Base-by-base conservation (phyloP, 2,888 invertebrate species). In the Hermaeophaga mercurialis region DNA sequence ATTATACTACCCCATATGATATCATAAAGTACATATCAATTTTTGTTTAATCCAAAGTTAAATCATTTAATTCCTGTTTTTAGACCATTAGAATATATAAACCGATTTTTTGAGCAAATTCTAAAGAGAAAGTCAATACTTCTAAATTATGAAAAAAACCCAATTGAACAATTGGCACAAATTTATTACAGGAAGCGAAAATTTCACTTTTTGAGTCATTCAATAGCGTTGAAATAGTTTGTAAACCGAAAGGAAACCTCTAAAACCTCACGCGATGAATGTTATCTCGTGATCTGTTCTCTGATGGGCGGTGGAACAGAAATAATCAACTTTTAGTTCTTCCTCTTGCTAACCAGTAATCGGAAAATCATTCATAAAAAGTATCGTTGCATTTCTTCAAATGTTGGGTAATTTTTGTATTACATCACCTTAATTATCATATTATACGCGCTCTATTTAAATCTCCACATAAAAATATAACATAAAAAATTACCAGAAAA, bases 301-400 rank as follows among this genome's bases (percentile, higher is more conserved):
- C 31, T 47, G 65, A 64, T 63, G 65, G 60, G 65, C 61, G 60
- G 54, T 62, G 66, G 59, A 58, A 59, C 50, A 62, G 66, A 66
- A 66, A 66, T 56, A 59, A 57, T 38, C 26, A 44, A 43, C 5
- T 15, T 9, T 34, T 33, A 18, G 26, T 28, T 44, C 52, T 52
- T 52, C 54, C 55, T 55, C 54, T 59, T 44, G 15, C 18, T n/a
- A 19, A 22, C 18, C 19, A 33, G 22, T 11, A 31, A 52, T 34
- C 44, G 52, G 18, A 33, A 33, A 33, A 43, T 43, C 52, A 52
- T 52, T 52, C 34, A 52, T 34, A 43, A 44, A 52, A 24, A 52
- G 4, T 15, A 8, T 11, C 41, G 14, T 41, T 41, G 22, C 41
- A 22, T 43, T 33, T 31, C 49, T 34, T 14, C 8, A 15, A n/a